These are phyloP conservation scores for Nibea albiflora DNA, from an alignment of 2,113 vertebrate species.

Conservation along the genomic window DNA sequence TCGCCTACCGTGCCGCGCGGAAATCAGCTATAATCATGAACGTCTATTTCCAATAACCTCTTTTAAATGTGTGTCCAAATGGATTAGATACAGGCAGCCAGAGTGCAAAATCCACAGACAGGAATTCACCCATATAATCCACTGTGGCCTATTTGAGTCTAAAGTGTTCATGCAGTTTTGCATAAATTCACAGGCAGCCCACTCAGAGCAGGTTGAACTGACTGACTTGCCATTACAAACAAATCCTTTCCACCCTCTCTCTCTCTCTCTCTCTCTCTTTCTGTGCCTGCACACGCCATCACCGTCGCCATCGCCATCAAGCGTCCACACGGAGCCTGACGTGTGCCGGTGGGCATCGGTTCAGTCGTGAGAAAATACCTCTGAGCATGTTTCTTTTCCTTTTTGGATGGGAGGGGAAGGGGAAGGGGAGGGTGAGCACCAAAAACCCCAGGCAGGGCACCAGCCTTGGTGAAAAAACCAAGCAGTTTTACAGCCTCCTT, in stretches of 20 bases:
- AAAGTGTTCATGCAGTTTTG: slow-evolving; percentile 54
- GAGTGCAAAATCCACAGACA: slow-evolving; percentile 45
- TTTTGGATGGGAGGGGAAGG: too few relatives aligned
- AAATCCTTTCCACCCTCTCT: slow-evolving; percentile 16
- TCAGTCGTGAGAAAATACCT: slow-evolving; percentile 69
- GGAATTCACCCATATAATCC: slow-evolving; percentile 50
- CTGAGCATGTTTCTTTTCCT: slow-evolving; percentile 45
- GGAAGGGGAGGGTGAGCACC: slow-evolving; percentile 37
- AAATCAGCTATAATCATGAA: neutral
- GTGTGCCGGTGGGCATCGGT: slow-evolving; percentile 35
- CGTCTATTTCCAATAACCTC: slow-evolving; percentile 5
- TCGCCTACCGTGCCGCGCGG: neutral
- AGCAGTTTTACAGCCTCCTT: slow-evolving; percentile 57
- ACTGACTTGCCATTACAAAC: slow-evolving; percentile 41
- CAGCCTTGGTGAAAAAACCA: slow-evolving; percentile 32
- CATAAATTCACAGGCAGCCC: slow-evolving; percentile 41
- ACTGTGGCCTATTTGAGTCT: slow-evolving; percentile 48
- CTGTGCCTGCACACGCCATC: slow-evolving; percentile 37
- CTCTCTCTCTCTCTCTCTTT: neutral
- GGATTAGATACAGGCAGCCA: slow-evolving; percentile 27
- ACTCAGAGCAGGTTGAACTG: slow-evolving; percentile 28
- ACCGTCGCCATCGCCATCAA: slow-evolving; percentile 1
- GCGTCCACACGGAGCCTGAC: slow-evolving; percentile 15
- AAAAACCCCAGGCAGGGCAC: slow-evolving; percentile 39
- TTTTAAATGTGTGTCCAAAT: slow-evolving; percentile 17